Evolutionary conservation across 2,888 invertebrate genomes (phyloP).

Genomic region (Drosophila phalerata): DNA sequence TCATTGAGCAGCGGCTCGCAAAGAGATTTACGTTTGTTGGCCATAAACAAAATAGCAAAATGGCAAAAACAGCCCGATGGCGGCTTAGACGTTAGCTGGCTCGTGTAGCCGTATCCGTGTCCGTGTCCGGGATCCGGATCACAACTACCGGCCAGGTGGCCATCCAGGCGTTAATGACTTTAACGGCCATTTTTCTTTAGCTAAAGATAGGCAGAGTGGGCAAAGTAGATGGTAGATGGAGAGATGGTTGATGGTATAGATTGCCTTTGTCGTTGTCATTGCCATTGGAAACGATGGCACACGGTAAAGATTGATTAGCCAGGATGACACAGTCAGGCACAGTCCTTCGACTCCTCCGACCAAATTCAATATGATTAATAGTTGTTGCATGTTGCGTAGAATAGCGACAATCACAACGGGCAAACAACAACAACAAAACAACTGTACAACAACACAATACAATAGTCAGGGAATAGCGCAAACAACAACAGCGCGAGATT

Average conservation of each 20-base stretch:
- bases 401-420: slow-evolving; percentile 54
- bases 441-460: background rate
- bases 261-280: slow-evolving; percentile 62
- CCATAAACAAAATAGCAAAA: slow-evolving; percentile 75
- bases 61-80: slow-evolving; percentile 49
- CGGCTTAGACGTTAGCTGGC: slow-evolving; percentile 51
- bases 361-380: slow-evolving; percentile 76
- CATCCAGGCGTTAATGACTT: slow-evolving; percentile 80
- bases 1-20: slow-evolving; percentile 72
- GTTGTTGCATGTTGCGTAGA: slow-evolving; percentile 74
- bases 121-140: slow-evolving; percentile 48
- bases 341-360: slow-evolving; percentile 4
- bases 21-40: slow-evolving; percentile 66
- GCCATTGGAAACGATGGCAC: slow-evolving; percentile 57
- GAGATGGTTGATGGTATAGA: slow-evolving; percentile 27
- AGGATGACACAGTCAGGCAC: slow-evolving; percentile 64
- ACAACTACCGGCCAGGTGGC: slow-evolving; percentile 60
- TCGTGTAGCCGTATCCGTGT: slow-evolving; percentile 24
- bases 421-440: slow-evolving; percentile 36
- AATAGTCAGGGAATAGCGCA: slow-evolving; percentile 34
- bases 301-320: slow-evolving; percentile 74
- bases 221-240: background rate
- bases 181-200: slow-evolving; percentile 73
- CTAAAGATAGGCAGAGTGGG: slow-evolving; percentile 25
- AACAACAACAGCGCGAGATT: slow-evolving; percentile 57